Evolutionary conservation across 2,888 invertebrate genomes (phyloP), one percentile per base, ranked within the genome.

Genomic region (Nephrotoma guestfalica): DNA sequence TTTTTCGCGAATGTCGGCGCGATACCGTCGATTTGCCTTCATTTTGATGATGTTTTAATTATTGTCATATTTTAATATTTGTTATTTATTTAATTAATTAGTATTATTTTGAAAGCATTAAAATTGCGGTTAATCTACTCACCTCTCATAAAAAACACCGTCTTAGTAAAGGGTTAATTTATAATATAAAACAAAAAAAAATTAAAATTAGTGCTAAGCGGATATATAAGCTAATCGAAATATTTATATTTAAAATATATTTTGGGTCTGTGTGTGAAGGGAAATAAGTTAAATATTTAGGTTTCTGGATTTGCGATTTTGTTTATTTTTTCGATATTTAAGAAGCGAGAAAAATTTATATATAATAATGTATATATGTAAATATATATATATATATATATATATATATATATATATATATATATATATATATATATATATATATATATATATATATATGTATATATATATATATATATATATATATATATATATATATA

Each of bases 1-100:
- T 98, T 98, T 93, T 98, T 97, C 92, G 97, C 96, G 93, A 99
- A 99, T 91, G 98, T 98, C 90, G 98, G 98, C 92, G 98, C 98
- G 92, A 97, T 96, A 91, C 98, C 98, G 93, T 98, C 98, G 93
- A 97, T 97, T 97, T 98, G 97, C 94, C 98, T 86, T 71, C 9
- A 86, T 41, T 11, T 92, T 90, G 90, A 30, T 30, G 88, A 71
- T 15, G n/a, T 9, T 85, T 42, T 87, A 71, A 85, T 43, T 43
- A 85, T 85, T 43, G 6, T 43, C 30, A 30, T 30, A 40, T 43
- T 43, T 43, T 4, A 85, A 86, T 85, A 83, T 86, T 85, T 47
- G 57, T 15, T 85, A 9, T 86, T 85, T 4, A 11, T 84, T 47
- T 84, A 15, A 40, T 45, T 84, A 86, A 86, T 84, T 47, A 84